Evolutionary conservation across 2,113 vertebrate genomes (phyloP), one percentile per base, ranked within the genome.

Genomic region (Butorides virescens): DNA sequence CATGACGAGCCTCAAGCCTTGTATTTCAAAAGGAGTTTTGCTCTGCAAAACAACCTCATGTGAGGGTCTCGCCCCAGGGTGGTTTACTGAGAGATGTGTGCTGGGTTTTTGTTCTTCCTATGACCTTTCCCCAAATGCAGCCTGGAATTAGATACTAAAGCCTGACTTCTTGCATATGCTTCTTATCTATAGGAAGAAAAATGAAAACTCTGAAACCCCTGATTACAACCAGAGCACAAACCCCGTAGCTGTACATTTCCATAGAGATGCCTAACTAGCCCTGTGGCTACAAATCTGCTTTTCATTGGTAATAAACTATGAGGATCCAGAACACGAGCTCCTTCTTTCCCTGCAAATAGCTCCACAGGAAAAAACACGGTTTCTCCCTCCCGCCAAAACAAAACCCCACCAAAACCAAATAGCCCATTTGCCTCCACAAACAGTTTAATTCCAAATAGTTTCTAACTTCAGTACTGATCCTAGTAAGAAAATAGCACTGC

Each of bases 361-460:
- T 75, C 73, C 72, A 66, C 7, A 52, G 42, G 16, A 84, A 77
- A 78, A 84, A 63, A 27, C 11, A 59, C 25, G 7, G 11, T 32
- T n/a, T 21, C 8, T 3, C 10, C 16, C 6, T 9, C 7, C 9
- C 11, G 1, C 15, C 2, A 5, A 39, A 44, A 36, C 47, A 77
- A 27, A 52, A 52, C 50, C 1, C 5, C 13, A 26, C 4, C 34
- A 29, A 55, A 50, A 27, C 4, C 47, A 85, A 55, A 61, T 4
- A 19, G 20, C 18, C 7, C 25, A 3, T 92, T 59, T 93, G 32
- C 25, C 22, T 67, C 66, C 50, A 81, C 42, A 91, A 91, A 37
- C 26, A 44, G 49, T 75, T 85, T 52, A 55, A 75, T 59, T 52
- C 32, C 37, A 71, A 59, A 46, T 13, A 42, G 30, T 58, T 77